phyloP scores from a whole-genome alignment of 2,888 invertebrate species.

The Polietes domitor region DNA sequence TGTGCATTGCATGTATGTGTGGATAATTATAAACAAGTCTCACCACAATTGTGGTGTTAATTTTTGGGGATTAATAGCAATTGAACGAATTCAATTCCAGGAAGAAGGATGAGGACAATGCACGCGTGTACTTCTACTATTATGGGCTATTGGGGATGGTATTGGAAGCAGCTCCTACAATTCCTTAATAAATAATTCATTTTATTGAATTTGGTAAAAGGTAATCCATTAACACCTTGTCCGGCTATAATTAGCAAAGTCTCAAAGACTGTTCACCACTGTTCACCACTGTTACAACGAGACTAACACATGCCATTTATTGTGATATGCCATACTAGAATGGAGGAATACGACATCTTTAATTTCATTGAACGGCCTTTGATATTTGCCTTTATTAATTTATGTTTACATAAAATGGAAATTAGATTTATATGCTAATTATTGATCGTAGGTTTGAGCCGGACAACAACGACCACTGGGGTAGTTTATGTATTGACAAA shows the following conservation, averaged over 20 bases:
- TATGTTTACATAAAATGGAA: no score
- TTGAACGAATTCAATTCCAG: neutral
- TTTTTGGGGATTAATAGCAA: neutral
- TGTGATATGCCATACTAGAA: no score
- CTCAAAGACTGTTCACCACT: neutral
- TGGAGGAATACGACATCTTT: no score
- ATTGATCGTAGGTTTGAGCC: no score
- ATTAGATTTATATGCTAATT: no score
- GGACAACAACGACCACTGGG: no score
- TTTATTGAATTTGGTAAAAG: neutral
- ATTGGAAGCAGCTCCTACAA: neutral
- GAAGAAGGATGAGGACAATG: neutral
- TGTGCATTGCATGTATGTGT: neutral
- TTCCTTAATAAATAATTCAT: slow-evolving; percentile 15
- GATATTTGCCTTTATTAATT: no score
- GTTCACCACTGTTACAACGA: no score
- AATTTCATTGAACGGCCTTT: no score
- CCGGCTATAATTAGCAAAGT: neutral
- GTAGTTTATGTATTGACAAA: no score
- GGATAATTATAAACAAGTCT: neutral
- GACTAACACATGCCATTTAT: neutral
- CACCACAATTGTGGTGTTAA: slow-evolving; percentile 1
- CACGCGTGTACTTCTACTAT: neutral
- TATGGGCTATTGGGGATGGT: neutral
- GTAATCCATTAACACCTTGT: slow-evolving; percentile 17